These are phyloP conservation scores for Sycobia sp. DNA, from an alignment of 1,140 invertebrate genomes.

Conservation along the genomic window DNA sequence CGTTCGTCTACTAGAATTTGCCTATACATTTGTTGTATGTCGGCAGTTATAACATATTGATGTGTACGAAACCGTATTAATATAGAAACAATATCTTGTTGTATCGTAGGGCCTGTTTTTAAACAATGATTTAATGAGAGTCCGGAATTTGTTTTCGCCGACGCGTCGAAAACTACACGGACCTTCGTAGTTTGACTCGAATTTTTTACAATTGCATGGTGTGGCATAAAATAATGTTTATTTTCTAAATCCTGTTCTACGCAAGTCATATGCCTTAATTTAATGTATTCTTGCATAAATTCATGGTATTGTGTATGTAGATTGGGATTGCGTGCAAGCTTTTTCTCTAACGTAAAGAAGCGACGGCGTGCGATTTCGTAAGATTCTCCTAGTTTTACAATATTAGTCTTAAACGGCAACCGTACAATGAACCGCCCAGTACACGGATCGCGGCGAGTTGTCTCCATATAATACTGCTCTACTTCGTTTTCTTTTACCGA, in stretches of 20 bases:
- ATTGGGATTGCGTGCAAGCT: neutral
- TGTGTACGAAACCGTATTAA: neutral
- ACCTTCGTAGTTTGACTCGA: slow-evolving; percentile 1
- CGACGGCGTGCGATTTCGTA: neutral
- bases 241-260: neutral
- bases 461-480: no score
- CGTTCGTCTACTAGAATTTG: slow-evolving; percentile 1
- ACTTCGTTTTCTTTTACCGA: no score
- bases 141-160: neutral
- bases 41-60: slow-evolving; percentile 3
- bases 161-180: slow-evolving; percentile 3
- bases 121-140: slow-evolving; percentile 7
- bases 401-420: neutral
- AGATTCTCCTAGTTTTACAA: neutral
- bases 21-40: slow-evolving; percentile 24
- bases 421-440: no score
- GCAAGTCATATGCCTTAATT: neutral
- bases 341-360: neutral
- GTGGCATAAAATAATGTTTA: neutral
- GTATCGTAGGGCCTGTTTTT: neutral
- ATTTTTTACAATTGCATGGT: slow-evolving; percentile 7
- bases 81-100: neutral
- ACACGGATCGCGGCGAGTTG: no score
- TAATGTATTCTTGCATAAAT: neutral
- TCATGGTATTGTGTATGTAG: neutral